phyloP scores from a whole-genome alignment of 2,797 vertebrate genomes.

The Lithobates pipiens region DNA sequence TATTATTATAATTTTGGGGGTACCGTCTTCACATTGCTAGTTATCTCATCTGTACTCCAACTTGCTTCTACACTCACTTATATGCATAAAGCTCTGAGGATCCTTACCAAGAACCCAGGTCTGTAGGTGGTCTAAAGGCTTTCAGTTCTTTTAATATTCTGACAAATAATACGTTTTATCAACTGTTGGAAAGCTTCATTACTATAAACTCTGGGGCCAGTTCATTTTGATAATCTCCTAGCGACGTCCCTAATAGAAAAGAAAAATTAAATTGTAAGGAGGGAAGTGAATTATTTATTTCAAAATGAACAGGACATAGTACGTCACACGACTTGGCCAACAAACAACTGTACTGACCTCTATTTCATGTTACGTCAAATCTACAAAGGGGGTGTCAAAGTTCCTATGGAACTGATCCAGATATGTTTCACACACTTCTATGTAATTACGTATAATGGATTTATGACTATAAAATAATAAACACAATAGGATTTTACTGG shows the following conservation, averaged over 20 bases:
- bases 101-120: background rate
- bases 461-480: background rate
- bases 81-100: background rate
- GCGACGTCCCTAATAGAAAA: too few relatives aligned
- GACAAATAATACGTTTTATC: background rate
- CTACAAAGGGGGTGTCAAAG: background rate
- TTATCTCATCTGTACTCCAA: too few relatives aligned
- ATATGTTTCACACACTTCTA: background rate
- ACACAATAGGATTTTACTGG: background rate
- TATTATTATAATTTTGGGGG: too few relatives aligned
- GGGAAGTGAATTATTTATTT: background rate
- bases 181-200: background rate
- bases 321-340: background rate
- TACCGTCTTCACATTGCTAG: too few relatives aligned
- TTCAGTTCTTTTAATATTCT: background rate
- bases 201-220: too few relatives aligned
- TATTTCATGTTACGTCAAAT: constrained; percentile 1
- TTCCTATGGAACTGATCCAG: background rate
- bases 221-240: too few relatives aligned
- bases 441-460: background rate
- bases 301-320: background rate
- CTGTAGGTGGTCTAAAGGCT: constrained; percentile 11
- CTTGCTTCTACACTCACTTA: too few relatives aligned
- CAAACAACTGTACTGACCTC: background rate
- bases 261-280: background rate